Percentiles rank a stretch among this genome's conserved stretches.
Evolutionary conservation across 53 echinoderm and acorn worm genomes (phyloP).

Genomic region (Patiria pectinifera): DNA sequence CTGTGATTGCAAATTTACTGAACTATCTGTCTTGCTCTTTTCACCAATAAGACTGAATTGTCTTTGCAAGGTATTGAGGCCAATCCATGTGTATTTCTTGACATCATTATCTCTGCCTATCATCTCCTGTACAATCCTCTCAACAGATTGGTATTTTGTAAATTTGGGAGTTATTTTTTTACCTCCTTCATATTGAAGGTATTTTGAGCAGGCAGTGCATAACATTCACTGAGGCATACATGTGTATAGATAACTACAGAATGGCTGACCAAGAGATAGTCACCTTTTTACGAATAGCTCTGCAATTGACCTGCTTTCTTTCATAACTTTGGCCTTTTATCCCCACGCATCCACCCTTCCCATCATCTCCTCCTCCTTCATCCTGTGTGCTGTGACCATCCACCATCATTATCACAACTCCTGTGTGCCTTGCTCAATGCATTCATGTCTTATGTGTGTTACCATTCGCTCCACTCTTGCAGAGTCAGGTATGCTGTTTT

Average conservation of each 20-base stretch:
- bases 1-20: not conserved
- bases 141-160: no score
- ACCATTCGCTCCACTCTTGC: not conserved
- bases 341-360: not conserved
- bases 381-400: conserved; percentile 32
- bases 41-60: not conserved
- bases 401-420: not conserved
- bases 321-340: not conserved
- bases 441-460: conserved; percentile 9
- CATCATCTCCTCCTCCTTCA: conserved; percentile 2
- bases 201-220: no score
- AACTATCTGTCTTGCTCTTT: not conserved
- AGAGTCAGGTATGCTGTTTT: conserved; percentile 35
- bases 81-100: not conserved
- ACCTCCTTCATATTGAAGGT: no score
- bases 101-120: not conserved
- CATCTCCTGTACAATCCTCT: no score
- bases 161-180: no score
- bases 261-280: no score
- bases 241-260: no score
- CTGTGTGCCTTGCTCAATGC: not conserved
- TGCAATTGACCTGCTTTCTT: not conserved
- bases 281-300: no score
- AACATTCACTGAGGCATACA: no score
- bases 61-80: not conserved